These are phyloP conservation scores for Cataglyphis livida DNA, from an alignment of 2,888 invertebrate species.

Conservation along the genomic window DNA sequence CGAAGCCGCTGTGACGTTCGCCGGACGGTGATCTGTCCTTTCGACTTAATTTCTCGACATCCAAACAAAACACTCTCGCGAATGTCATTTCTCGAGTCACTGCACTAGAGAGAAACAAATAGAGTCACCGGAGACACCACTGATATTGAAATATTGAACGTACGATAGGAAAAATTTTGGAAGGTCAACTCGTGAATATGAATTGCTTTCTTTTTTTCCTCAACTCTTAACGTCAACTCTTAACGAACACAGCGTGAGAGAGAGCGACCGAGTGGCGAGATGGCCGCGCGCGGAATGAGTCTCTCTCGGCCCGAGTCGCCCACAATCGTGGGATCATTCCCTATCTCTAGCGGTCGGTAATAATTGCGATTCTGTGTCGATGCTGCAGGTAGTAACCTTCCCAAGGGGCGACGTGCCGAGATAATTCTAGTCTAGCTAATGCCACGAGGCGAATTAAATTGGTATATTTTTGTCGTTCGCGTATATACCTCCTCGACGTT, in stretches of 20 bases:
- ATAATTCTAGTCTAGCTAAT: conserved; percentile 22
- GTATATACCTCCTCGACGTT: conserved; percentile 11
- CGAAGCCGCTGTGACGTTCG: background rate
- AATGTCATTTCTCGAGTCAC: background rate
- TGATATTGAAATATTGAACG: background rate
- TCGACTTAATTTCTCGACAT: background rate
- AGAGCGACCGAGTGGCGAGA: conserved; percentile 58
- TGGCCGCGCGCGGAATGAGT: conserved; percentile 64
- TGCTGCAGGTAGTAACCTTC: conserved; percentile 32
- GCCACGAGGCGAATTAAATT: background rate
- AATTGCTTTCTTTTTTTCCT: background rate
- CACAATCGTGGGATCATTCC: conserved; percentile 65
- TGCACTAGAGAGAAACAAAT: background rate
- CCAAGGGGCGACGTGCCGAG: background rate
- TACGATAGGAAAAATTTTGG: background rate
- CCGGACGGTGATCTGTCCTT: background rate
- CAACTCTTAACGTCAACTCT: background rate
- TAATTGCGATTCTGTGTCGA: conserved; percentile 52
- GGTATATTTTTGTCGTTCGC: conserved; percentile 31
- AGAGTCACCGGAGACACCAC: background rate
- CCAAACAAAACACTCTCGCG: background rate
- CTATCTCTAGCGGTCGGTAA: conserved; percentile 63
- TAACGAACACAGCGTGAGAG: background rate
- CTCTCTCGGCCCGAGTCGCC: conserved; percentile 50
- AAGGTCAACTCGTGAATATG: background rate